phyloP scores from a whole-genome alignment of 2,797 vertebrate genomes.

The Oophaga sylvatica region DNA sequence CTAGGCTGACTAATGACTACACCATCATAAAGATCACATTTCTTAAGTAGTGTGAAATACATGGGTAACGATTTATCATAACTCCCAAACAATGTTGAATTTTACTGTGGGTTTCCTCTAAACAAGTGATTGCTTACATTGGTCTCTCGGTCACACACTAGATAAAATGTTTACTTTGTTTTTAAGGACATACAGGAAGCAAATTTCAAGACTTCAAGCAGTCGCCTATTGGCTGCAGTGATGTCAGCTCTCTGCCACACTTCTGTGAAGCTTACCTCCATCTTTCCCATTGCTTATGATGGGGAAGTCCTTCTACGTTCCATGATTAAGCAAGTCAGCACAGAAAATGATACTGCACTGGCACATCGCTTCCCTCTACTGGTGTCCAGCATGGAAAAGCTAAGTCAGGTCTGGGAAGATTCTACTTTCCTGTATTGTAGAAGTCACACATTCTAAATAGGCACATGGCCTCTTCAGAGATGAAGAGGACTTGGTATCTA shows the following conservation, averaged over 20 bases:
- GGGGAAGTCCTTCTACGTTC: constrained; percentile 93
- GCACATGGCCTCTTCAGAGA: no score
- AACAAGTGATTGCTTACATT: background rate
- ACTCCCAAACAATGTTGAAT: background rate
- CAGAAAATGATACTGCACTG: constrained; percentile 95
- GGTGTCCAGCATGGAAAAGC: constrained; percentile 98
- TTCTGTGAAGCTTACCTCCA: constrained; percentile 94
- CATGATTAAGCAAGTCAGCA: constrained; percentile 96
- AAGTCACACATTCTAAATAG: background rate
- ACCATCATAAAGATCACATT: no score
- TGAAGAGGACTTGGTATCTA: no score
- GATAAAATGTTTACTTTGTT: background rate
- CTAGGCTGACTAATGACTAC: no score
- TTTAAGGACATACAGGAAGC: constrained; percentile 95
- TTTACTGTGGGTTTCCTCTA: background rate
- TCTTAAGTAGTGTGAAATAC: no score
- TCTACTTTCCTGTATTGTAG: no score
- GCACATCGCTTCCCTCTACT: constrained; percentile 95
- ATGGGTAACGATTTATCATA: no score
- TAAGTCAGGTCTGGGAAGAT: constrained; percentile 85
- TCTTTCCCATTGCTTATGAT: constrained; percentile 95
- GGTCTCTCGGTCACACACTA: background rate
- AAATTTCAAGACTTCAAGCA: constrained; percentile 97
- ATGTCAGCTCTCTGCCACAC: constrained; percentile 98
- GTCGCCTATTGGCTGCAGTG: constrained; percentile 93